phyloP scores from a whole-genome alignment of 2,888 invertebrate species.

The Sminthurides aquaticus region DNA sequence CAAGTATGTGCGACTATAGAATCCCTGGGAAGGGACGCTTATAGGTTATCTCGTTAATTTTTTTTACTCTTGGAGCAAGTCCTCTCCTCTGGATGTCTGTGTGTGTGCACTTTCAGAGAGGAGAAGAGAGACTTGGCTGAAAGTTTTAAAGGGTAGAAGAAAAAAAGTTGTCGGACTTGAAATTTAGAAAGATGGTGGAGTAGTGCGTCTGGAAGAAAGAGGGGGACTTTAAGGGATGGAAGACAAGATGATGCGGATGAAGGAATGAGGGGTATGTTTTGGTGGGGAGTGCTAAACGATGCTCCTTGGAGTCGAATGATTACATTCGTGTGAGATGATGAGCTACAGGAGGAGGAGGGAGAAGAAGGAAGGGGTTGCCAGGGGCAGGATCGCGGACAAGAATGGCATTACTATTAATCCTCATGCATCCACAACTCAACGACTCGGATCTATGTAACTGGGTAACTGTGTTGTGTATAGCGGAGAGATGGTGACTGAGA shows the following conservation, averaged over 20 bases:
- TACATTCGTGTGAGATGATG: too few species aligned
- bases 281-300: too few species aligned
- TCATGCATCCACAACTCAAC: not conserved
- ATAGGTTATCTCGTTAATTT: not conserved
- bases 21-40: too few species aligned
- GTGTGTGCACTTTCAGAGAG: too few species aligned
- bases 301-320: too few species aligned
- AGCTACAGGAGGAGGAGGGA: not conserved
- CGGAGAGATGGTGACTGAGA: too few species aligned
- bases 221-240: not conserved
- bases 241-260: too few species aligned
- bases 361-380: constrained; percentile 20
- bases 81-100: too few species aligned
- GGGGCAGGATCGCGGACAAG: constrained; percentile 17
- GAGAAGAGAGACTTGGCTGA: too few species aligned
- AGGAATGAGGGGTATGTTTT: not conserved
- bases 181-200: not conserved
- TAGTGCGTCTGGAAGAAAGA: not conserved
- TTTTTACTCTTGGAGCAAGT: too few species aligned
- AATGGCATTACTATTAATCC: constrained; percentile 19
- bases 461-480: constrained; percentile 1
- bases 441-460: not conserved
- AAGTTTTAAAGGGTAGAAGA: too few species aligned
- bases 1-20: too few species aligned
- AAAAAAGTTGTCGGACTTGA: not conserved